phyloP scores from a whole-genome alignment of 2,113 vertebrate species.

The Podilymbus podiceps region DNA sequence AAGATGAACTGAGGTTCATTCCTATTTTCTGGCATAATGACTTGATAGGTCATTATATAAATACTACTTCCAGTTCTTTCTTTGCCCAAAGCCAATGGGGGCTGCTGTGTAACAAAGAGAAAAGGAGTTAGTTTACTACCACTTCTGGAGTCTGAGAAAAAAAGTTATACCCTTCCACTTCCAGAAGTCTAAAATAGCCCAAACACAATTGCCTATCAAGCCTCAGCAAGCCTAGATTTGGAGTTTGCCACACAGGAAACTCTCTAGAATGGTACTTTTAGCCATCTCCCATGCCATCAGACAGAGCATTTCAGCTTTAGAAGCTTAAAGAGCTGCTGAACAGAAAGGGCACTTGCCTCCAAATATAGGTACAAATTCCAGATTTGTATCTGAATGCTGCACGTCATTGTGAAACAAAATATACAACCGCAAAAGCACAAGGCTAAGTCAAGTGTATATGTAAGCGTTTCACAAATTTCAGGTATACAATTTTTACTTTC shows the following conservation, averaged over 20 bases:
- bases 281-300: neutral
- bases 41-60: neutral
- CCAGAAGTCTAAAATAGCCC: conserved; percentile 20
- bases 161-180: neutral
- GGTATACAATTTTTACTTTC: conserved; percentile 45
- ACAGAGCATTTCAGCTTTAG: conserved; percentile 25
- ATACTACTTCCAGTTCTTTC: neutral
- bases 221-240: neutral
- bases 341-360: conserved; percentile 23
- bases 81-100: neutral
- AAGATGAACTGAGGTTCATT: neutral
- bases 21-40: neutral
- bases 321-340: conserved; percentile 34
- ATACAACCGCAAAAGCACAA: conserved; percentile 20
- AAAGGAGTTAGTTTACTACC: neutral
- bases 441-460: conserved; percentile 13
- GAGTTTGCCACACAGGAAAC: neutral
- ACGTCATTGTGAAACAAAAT: neutral
- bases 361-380: neutral
- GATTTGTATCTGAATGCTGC: neutral
- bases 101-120: neutral
- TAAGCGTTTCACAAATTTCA: conserved; percentile 37
- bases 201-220: neutral
- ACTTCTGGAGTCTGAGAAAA: neutral
- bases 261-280: neutral